Conservation (phyloP, 2,888 invertebrate genomes). For the Camptogramma bilineatum region DNA sequence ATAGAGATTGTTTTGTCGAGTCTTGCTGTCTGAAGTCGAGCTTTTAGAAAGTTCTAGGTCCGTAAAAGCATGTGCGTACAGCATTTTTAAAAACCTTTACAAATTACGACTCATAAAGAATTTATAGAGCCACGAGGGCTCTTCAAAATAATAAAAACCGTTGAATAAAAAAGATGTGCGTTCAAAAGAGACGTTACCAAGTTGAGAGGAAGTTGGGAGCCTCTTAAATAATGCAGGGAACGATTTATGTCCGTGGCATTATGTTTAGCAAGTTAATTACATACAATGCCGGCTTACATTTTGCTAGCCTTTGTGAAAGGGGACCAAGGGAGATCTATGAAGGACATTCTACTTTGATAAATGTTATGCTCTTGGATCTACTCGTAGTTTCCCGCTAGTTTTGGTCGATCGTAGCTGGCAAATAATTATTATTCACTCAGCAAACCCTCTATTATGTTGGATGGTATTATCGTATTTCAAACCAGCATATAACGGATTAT, state of each 20-base stretch:
- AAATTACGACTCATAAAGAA: conserved; percentile 35
- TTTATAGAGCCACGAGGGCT: conserved; percentile 35
- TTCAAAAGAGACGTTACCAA: conserved; percentile 41
- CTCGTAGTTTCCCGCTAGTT: conserved; percentile 21
- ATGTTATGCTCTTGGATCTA: conserved; percentile 18
- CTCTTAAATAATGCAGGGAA: conserved; percentile 44
- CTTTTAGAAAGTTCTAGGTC: background rate
- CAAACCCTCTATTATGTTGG: conserved; percentile 2
- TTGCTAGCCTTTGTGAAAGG: conserved; percentile 22
- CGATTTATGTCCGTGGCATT: conserved; percentile 45
- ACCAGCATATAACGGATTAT: background rate
- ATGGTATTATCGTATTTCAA: background rate
- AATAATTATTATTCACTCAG: background rate
- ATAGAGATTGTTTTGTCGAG: background rate
- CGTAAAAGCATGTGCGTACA: conserved; percentile 2
- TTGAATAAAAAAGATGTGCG: conserved; percentile 43
- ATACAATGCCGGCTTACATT: conserved; percentile 31
- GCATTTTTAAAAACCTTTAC: conserved; percentile 23
- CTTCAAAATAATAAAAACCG: conserved; percentile 43
- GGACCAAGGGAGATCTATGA: conserved; percentile 42
- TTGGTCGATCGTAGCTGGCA: conserved; percentile 5
- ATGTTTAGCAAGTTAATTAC: conserved; percentile 43
- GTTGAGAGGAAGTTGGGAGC: conserved; percentile 39
- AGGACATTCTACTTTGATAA: conserved; percentile 35
- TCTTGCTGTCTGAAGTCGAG: background rate